A percentile compares a stretch with the other conserved stretches of the same genome.
Evolutionary conservation across 2,113 vertebrate genomes (phyloP).

Genomic region (Salvelinus sp.): DNA sequence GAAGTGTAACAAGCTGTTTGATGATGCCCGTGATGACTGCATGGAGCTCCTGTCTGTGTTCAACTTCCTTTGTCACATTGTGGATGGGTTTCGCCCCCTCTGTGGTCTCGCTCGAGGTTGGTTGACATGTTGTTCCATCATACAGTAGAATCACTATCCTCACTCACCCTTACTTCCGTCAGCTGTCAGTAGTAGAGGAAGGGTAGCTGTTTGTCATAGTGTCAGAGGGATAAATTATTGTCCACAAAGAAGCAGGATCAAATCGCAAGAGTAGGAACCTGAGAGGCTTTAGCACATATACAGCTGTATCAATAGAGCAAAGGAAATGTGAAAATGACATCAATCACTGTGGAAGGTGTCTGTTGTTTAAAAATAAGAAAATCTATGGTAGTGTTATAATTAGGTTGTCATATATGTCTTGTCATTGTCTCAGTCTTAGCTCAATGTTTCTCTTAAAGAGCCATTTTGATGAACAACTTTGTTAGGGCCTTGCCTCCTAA

Average conservation of each 20-base stretch:
- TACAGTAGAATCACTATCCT: no score
- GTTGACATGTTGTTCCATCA: slow-evolving; percentile 32
- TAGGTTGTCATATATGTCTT: no score
- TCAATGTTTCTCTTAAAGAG: no score
- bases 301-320: not conserved
- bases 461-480: no score
- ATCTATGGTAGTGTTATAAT: no score
- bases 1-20: slow-evolving; percentile 76
- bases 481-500: no score
- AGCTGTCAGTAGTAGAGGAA: slow-evolving; percentile 19
- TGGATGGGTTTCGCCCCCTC: slow-evolving; percentile 74
- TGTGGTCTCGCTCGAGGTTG: slow-evolving; percentile 73
- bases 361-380: no score
- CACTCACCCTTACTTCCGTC: not conserved
- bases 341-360: no score
- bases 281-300: not conserved
- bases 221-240: not conserved
- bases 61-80: slow-evolving; percentile 76
- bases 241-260: not conserved
- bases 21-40: slow-evolving; percentile 69
- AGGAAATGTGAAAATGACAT: not conserved
- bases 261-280: no score
- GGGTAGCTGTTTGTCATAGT: not conserved
- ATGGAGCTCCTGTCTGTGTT: slow-evolving; percentile 59
- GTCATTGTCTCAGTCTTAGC: no score